A percentile compares a stretch with the other conserved stretches of the same genome.
Conservation (phyloP, 2,113 vertebrate species). For the Etia nguti region DNA sequence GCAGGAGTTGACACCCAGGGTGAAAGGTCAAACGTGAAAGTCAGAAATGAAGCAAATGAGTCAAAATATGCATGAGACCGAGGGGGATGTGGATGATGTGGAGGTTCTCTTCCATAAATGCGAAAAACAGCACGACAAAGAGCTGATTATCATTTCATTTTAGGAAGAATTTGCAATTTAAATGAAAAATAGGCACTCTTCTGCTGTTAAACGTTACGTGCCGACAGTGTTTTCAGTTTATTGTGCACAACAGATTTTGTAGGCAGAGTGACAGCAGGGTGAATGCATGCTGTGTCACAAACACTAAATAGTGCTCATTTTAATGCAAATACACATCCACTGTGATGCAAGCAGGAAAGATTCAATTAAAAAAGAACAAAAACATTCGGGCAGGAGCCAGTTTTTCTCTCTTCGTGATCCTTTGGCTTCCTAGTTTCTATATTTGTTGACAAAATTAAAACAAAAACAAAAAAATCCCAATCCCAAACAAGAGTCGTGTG, state of each 20-base stretch:
- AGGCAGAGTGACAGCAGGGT: neutral
- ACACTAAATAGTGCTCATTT: neutral
- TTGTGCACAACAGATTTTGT: neutral
- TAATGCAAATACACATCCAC: neutral
- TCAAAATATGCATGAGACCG: neutral
- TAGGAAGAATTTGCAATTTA: slow-evolving; percentile 17
- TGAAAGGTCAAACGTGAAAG: slow-evolving; percentile 13
- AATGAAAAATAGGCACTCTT: neutral
- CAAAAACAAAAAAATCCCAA: neutral
- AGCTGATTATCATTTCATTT: slow-evolving; percentile 16
- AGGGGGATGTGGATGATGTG: neutral
- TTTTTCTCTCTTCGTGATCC: neutral
- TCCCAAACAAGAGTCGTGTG: neutral
- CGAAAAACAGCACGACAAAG: neutral
- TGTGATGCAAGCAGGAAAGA: neutral
- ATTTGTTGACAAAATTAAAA: neutral
- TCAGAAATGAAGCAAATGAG: neutral
- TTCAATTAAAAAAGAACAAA: neutral
- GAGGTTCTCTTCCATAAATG: neutral
- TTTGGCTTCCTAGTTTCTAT: neutral
- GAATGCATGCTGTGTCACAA: neutral
- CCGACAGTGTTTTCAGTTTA: neutral
- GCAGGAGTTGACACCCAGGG: neutral
- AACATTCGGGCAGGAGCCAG: neutral
- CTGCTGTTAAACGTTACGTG: neutral